Conservation (phyloP, 2,113 vertebrate genomes). For the Pithys albifrons region DNA sequence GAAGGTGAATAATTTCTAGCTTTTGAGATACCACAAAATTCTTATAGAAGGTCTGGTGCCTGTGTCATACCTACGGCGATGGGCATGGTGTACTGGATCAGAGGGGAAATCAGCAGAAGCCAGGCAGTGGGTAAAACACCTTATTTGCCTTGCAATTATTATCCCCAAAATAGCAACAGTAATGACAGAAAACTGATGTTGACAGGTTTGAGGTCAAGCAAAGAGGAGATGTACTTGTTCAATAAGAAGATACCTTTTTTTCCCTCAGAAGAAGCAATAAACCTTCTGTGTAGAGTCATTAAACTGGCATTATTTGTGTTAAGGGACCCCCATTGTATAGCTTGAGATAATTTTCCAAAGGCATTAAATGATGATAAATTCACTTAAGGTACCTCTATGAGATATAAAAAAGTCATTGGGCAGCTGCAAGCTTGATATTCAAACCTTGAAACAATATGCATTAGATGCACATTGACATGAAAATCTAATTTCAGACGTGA, state of each 20-base stretch:
- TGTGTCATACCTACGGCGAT: neutral
- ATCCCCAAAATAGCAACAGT: neutral
- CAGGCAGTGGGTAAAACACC: neutral
- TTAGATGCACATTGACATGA: neutral
- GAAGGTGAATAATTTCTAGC: conserved; percentile 35
- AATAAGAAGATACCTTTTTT: neutral
- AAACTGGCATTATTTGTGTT: neutral
- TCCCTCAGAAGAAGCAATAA: neutral
- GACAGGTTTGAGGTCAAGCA: neutral
- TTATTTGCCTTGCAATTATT: neutral
- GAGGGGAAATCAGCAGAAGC: neutral
- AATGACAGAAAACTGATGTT: neutral
- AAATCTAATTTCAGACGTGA: neutral
- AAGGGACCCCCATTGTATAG: neutral
- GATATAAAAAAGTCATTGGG: neutral
- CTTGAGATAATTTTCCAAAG: neutral
- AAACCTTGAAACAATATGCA: neutral
- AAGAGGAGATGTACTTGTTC: neutral
- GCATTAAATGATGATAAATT: neutral
- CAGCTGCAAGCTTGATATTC: neutral
- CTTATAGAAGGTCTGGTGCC: neutral
- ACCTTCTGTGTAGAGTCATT: neutral
- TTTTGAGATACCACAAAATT: conserved; percentile 5
- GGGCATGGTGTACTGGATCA: neutral
- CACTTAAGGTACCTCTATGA: neutral